Conservation (phyloP, 2,888 invertebrate species). For the Chymomyza amoena region DNA sequence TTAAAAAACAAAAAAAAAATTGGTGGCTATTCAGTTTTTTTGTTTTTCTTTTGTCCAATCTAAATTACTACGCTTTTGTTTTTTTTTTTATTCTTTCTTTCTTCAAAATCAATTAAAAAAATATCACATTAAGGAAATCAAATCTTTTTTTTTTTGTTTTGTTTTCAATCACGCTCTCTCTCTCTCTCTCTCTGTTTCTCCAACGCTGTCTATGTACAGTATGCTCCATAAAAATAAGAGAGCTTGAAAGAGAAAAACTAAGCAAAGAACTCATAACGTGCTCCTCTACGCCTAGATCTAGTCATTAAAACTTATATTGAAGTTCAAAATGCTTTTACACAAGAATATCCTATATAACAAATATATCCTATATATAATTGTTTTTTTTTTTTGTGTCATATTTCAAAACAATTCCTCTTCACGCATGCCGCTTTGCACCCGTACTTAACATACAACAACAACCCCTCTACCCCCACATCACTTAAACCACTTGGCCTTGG, state of each 20-base stretch:
- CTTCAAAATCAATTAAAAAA: neutral
- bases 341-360: slow-evolving; percentile 3
- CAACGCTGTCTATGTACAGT: slow-evolving; percentile 16
- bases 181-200: no score
- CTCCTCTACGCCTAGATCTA: neutral
- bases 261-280: slow-evolving; percentile 19
- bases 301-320: slow-evolving; percentile 62
- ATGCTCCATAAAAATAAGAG: slow-evolving; percentile 37
- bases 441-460: neutral
- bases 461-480: neutral
- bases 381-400: neutral
- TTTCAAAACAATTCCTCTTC: neutral
- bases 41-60: neutral
- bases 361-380: neutral
- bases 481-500: neutral
- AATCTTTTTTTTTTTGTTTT: slow-evolving; percentile 21
- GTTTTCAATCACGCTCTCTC: no score
- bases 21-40: neutral
- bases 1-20: neutral
- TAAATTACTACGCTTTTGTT: slow-evolving; percentile 1
- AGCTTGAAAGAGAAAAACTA: neutral
- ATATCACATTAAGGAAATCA: neutral
- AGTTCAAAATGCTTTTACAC: slow-evolving; percentile 48
- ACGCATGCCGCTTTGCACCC: slow-evolving; percentile 16
- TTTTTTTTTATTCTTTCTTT: neutral